Conservation (phyloP, 2,113 vertebrate genomes). For the Progne subis region DNA sequence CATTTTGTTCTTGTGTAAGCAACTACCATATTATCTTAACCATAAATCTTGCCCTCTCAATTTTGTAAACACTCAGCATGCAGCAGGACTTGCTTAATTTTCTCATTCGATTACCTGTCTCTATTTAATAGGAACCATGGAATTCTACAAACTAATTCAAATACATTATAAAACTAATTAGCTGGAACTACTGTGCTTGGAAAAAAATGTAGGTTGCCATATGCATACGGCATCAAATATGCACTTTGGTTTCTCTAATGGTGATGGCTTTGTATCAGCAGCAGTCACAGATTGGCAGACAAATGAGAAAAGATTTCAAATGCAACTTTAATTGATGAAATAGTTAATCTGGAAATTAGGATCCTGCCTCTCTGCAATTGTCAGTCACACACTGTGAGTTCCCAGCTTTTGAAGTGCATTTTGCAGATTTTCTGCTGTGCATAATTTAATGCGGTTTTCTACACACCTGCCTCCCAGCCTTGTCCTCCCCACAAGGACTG, state of each 20-base stretch:
- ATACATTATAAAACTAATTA: constrained; percentile 38
- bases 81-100: background rate
- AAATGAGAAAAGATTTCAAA: constrained; percentile 23
- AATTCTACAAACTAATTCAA: constrained; percentile 21
- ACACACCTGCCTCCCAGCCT: constrained; percentile 13
- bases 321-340: constrained; percentile 48
- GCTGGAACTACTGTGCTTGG: background rate
- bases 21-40: background rate
- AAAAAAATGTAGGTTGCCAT: background rate
- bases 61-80: background rate
- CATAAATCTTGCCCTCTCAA: background rate
- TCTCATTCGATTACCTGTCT: constrained; percentile 16
- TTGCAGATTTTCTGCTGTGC: constrained; percentile 33
- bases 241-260: constrained; percentile 5
- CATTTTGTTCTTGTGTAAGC: background rate
- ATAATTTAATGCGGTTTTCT: background rate
- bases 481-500: background rate
- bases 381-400: constrained; percentile 7
- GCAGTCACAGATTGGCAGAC: constrained; percentile 10
- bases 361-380: constrained; percentile 15
- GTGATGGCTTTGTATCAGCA: constrained; percentile 29
- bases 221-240: background rate
- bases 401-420: constrained; percentile 34
- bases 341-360: constrained; percentile 41
- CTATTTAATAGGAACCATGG: background rate